Evolutionary conservation across 2,113 vertebrate species (phyloP).

Genomic region (pig (Sus scrofa)): DNA sequence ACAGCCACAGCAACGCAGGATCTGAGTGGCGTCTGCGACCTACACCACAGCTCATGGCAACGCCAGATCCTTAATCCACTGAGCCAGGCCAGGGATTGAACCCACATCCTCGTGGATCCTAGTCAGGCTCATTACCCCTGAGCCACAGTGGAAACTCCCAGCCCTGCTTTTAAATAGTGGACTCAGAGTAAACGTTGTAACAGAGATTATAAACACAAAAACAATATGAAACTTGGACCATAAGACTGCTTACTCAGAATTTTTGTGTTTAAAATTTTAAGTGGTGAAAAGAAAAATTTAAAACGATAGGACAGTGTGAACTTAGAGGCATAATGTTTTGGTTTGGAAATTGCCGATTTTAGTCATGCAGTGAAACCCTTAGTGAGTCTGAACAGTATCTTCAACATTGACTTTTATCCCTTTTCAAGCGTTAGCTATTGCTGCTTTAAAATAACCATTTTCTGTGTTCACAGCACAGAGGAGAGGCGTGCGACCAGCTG

Average conservation of each 20-base stretch:
- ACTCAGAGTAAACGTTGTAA: too few relatives aligned
- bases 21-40: too few relatives aligned
- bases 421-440: not conserved
- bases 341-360: not conserved
- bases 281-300: not conserved
- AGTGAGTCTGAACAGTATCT: not conserved
- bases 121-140: too few relatives aligned
- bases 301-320: not conserved
- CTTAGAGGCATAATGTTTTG: not conserved
- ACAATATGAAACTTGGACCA: accelerated
- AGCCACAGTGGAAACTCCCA: too few relatives aligned
- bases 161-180: not conserved
- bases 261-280: not conserved
- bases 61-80: too few relatives aligned
- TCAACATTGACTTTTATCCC: not conserved
- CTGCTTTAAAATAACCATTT: not conserved
- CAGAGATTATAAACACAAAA: accelerated
- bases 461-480: not conserved
- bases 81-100: too few relatives aligned
- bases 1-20: too few relatives aligned
- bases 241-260: accelerated
- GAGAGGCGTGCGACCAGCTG: too few relatives aligned
- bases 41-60: too few relatives aligned
- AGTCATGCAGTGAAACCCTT: not conserved
- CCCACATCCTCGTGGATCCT: too few relatives aligned